Evolutionary conservation across 2,797 vertebrate species (phyloP).

Genomic region (Gila robusta): DNA sequence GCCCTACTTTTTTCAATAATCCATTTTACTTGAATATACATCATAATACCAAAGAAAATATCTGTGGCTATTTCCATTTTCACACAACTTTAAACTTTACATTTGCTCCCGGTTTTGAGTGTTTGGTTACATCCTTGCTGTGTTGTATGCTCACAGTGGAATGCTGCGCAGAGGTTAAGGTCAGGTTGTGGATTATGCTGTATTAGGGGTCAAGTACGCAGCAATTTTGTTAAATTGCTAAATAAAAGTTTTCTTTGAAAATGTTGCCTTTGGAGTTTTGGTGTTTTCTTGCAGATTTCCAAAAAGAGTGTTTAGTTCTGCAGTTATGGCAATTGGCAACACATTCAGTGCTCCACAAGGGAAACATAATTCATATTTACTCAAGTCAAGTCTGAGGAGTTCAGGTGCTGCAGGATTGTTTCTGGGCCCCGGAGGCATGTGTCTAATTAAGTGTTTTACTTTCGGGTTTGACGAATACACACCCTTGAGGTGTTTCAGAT

Average conservation of each 20-base stretch:
- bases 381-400: not conserved
- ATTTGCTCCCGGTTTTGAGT: not conserved
- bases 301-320: not conserved
- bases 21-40: not conserved
- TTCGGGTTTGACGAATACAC: constrained; percentile 62
- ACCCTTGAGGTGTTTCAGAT: constrained; percentile 78
- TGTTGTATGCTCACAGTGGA: not conserved
- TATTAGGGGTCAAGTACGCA: not conserved
- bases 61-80: not conserved
- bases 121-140: not conserved
- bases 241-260: not conserved
- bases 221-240: not conserved
- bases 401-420: constrained; percentile 29
- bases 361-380: constrained; percentile 1
- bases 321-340: not conserved
- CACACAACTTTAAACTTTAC: not conserved
- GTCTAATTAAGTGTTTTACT: constrained; percentile 63
- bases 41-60: not conserved
- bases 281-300: not conserved
- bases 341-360: not conserved
- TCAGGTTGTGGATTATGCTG: constrained; percentile 12
- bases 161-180: constrained; percentile 29
- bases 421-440: constrained; percentile 59
- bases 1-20: not conserved
- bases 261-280: not conserved